A percentile compares a stretch with the other conserved stretches of the same genome.
phyloP scores from a whole-genome alignment of 2,797 vertebrate species.

The Glossophaga mutica region DNA sequence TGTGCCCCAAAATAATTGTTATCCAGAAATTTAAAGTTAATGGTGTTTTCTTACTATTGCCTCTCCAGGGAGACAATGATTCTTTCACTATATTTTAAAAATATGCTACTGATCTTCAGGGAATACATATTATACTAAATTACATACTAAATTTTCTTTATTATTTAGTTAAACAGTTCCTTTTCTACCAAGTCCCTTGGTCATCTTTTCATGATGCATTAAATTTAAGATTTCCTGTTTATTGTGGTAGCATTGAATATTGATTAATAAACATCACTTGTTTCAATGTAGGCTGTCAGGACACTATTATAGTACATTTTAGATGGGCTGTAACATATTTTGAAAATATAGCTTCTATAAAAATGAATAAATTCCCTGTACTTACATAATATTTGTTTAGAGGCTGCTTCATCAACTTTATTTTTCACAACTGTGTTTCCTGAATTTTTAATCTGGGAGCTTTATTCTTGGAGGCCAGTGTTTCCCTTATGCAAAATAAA shows the following conservation, averaged over 20 bases:
- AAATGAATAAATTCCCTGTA: not conserved
- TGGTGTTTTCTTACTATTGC: not conserved
- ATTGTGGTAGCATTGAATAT: not conserved
- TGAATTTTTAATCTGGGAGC: constrained; percentile 1
- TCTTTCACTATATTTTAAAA: not conserved
- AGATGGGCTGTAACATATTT: not conserved
- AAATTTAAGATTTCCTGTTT: constrained; percentile 32
- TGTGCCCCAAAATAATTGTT: not conserved
- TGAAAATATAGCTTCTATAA: not conserved
- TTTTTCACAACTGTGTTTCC: not conserved
- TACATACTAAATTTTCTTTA: not conserved
- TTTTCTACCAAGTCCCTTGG: constrained; percentile 29
- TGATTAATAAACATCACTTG: constrained; percentile 38
- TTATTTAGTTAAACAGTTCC: constrained; percentile 31
- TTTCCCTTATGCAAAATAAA: not conserved
- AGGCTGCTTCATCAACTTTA: not conserved
- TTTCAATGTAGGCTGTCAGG: not conserved
- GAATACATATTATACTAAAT: not conserved
- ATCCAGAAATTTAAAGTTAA: not conserved
- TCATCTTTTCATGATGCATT: not conserved
- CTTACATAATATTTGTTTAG: not conserved
- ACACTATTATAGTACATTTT: not conserved
- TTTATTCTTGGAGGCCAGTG: constrained; percentile 40
- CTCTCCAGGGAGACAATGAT: not conserved
- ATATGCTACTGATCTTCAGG: not conserved